Base-by-base conservation (phyloP, 1,140 invertebrate genomes). In the Zaprionus ghesquierei region DNA sequence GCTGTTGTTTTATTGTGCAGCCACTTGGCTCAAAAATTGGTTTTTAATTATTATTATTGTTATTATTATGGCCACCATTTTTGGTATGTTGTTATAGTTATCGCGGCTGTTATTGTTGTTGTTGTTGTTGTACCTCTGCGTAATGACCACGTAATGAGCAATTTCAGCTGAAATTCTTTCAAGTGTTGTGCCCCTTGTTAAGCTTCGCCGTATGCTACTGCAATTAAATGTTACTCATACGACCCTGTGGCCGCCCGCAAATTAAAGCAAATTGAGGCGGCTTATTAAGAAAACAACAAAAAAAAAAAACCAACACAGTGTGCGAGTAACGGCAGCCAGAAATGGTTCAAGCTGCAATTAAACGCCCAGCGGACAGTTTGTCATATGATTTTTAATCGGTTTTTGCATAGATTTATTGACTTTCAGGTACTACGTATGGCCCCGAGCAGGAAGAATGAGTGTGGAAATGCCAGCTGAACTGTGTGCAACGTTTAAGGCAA, bases 1-100 rank as follows among this genome's bases (percentile, higher is more conserved):
- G 50, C 29, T 75, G 65, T 75, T 78, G 41, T 59, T 71, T 66
- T 70, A 65, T 65, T 64, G 51, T 69, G 72, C 65, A 64, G 68
- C 46, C 54, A 74, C 64, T 69, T 75, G 71, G 51, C 41, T 62
- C 58, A 70, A 79, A 89, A 89, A 87, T 89, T 79, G 84, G 79
- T 89, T 89, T 87, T 87, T 87, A 86, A 86, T 86, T 86, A 87
- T 86, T 79, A 81, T 86, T 87, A 86, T 87, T 86, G 75, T 87
- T 82, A 79, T 72, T 81, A 73, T 68, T 74, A 65, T 69, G 70
- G 75, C 79, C 76, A 66, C 18, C 59, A 63, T 46, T 75, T 64
- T 58, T 44, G 44, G 58, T 49, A 41, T 29, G 38, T 61, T 50
- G 59, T 62, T 71, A 41, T 15, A 41, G 72, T 64, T 71, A 49